A percentile compares a stretch with the other conserved stretches of the same genome.
Evolutionary conservation across 1,140 invertebrate genomes (phyloP).

Genomic region (Bilobella aurantiaca): DNA sequence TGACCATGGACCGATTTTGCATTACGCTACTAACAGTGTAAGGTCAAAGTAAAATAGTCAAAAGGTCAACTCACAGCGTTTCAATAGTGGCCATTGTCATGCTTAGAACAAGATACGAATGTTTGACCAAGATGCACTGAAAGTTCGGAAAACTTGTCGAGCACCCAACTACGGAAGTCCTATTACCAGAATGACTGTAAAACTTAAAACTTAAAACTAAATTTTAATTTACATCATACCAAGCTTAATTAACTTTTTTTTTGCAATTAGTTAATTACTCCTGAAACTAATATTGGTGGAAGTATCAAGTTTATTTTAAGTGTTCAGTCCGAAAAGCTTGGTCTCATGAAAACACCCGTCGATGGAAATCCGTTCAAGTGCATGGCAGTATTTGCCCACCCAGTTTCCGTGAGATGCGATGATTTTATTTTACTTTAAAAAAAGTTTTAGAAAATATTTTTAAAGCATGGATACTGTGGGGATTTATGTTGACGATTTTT

Average conservation of each 20-base stretch:
- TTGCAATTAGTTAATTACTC: not conserved
- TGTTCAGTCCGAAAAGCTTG: slow-evolving; percentile 19
- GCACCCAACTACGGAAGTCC: slow-evolving; percentile 54
- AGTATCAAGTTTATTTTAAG: slow-evolving; percentile 18
- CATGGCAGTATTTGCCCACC: slow-evolving; percentile 51
- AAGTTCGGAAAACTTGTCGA: slow-evolving; percentile 51
- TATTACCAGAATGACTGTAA: slow-evolving; percentile 47
- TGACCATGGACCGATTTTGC: slow-evolving; percentile 31
- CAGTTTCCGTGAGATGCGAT: slow-evolving; percentile 47
- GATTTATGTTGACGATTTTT: no score
- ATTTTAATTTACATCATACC: not conserved
- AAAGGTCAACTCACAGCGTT: not conserved
- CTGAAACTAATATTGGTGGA: not conserved
- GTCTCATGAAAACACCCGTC: slow-evolving; percentile 24
- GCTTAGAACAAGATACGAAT: slow-evolving; percentile 26
- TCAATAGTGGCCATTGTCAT: not conserved
- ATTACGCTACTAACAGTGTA: slow-evolving; percentile 46
- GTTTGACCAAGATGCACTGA: slow-evolving; percentile 18
- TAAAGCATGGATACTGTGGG: no score
- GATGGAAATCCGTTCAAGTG: slow-evolving; percentile 63
- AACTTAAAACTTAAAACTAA: not conserved
- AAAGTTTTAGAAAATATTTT: not conserved
- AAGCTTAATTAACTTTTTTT: no score
- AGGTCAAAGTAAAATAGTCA: not conserved
- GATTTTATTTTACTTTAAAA: not conserved